Evolutionary conservation across 2,113 vertebrate genomes (phyloP).

Genomic region (Gulo gulo): DNA sequence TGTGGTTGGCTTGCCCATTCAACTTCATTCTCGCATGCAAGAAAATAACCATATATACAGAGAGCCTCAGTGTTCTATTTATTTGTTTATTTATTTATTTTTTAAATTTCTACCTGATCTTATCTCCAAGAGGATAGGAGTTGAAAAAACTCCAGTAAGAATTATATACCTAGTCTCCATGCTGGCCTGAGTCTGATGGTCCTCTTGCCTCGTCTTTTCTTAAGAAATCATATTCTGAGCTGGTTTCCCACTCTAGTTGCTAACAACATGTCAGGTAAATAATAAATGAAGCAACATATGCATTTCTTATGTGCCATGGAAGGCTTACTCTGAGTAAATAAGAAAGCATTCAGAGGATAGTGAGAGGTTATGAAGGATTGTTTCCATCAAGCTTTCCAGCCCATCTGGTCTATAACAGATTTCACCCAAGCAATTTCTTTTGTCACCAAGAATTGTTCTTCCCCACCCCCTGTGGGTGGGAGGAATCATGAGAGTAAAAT

Average conservation of each 20-base stretch:
- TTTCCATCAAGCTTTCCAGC: slow-evolving; percentile 9
- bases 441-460: background rate
- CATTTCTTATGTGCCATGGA: slow-evolving; percentile 48
- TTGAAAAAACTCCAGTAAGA: background rate
- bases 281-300: slow-evolving; percentile 51
- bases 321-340: slow-evolving; percentile 53
- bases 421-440: background rate
- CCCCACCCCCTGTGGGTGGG: background rate
- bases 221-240: background rate
- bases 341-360: slow-evolving; percentile 11
- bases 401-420: slow-evolving; percentile 5
- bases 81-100: background rate
- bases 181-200: background rate
- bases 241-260: slow-evolving; percentile 19
- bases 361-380: background rate
- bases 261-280: slow-evolving; percentile 54
- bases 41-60: background rate
- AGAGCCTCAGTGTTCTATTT: background rate
- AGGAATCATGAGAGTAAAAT: background rate
- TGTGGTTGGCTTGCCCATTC: background rate
- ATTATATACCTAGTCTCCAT: background rate
- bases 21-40: background rate
- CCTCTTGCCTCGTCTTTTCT: background rate
- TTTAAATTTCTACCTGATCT: background rate
- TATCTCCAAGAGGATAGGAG: background rate